Percentiles rank a stretch among this genome's conserved stretches.
phyloP scores from a whole-genome alignment of 2,888 invertebrate species.

The Ophion costatus region DNA sequence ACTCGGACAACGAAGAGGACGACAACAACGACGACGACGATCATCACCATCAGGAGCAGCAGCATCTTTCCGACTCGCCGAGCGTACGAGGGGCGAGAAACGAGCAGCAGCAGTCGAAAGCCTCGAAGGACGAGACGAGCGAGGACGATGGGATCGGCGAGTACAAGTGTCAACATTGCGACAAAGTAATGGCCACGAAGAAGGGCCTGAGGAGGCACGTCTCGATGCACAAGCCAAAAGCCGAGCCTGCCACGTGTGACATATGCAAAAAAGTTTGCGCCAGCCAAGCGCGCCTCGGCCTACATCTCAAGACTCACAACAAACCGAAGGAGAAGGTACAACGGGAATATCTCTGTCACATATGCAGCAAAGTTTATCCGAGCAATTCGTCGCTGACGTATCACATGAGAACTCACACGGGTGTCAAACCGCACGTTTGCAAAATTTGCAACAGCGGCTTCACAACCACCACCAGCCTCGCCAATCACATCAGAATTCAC shows the following conservation, averaged over 20 bases:
- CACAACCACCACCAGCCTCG: constrained; percentile 81
- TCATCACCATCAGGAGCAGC: constrained; percentile 59
- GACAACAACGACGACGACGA: constrained; percentile 74
- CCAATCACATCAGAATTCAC: constrained; percentile 82
- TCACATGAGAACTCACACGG: constrained; percentile 82
- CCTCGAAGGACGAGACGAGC: constrained; percentile 58
- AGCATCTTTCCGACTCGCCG: constrained; percentile 65
- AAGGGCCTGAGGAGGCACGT: constrained; percentile 82
- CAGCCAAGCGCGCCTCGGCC: constrained; percentile 79
- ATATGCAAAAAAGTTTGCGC: constrained; percentile 82
- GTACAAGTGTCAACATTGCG: constrained; percentile 82
- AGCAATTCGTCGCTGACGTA: constrained; percentile 82
- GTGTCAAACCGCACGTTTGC: constrained; percentile 82
- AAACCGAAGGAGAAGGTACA: constrained; percentile 82
- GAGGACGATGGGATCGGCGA: constrained; percentile 74
- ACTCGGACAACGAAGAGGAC: constrained; percentile 78
- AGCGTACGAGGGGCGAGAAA: constrained; percentile 6
- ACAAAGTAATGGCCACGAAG: constrained; percentile 81
- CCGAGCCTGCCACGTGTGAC: constrained; percentile 81
- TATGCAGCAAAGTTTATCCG: constrained; percentile 82
- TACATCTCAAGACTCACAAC: constrained; percentile 81
- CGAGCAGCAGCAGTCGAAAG: constrained; percentile 33
- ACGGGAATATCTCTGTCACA: constrained; percentile 81
- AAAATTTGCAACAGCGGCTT: constrained; percentile 82
- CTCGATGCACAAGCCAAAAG: constrained; percentile 81